These are phyloP conservation scores for Nicator chloris DNA, from an alignment of 2,113 vertebrate species.

Conservation along the genomic window DNA sequence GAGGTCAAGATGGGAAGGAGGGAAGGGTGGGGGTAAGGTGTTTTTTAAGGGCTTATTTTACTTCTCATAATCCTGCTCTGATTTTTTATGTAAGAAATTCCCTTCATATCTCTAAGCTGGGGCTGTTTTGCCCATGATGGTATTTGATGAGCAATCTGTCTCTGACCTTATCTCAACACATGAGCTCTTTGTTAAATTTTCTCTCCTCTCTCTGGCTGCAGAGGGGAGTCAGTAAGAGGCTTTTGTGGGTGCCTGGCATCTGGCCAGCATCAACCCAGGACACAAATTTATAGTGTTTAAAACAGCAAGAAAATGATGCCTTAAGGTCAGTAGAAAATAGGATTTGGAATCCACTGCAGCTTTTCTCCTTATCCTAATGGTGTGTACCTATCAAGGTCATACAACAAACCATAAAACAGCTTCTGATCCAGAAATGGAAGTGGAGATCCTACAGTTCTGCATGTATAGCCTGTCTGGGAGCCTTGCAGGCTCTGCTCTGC, in stretches of 20 bases:
- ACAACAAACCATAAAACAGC: not conserved
- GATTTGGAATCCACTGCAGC: not conserved
- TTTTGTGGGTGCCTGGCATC: not conserved
- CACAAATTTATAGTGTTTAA: not conserved
- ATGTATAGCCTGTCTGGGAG: not conserved
- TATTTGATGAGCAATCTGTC: not conserved
- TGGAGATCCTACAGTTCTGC: not conserved
- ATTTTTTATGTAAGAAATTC: not conserved
- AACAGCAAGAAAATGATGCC: not conserved
- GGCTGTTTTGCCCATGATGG: not conserved
- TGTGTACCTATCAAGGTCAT: not conserved
- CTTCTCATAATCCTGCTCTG: not conserved
- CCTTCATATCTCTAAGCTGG: not conserved
- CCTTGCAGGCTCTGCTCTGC: not conserved
- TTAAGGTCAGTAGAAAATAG: not conserved
- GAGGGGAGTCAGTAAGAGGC: not conserved
- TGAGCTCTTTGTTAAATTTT: not conserved
- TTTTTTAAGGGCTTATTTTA: not conserved
- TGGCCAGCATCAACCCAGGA: not conserved
- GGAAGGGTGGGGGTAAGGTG: not conserved
- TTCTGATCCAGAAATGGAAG: not conserved
- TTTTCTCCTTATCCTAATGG: not conserved
- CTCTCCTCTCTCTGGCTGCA: not conserved
- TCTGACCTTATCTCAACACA: not conserved
- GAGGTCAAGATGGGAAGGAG: not conserved